Conservation (phyloP, 2,113 vertebrate species). For the Bungarus multicinctus region DNA sequence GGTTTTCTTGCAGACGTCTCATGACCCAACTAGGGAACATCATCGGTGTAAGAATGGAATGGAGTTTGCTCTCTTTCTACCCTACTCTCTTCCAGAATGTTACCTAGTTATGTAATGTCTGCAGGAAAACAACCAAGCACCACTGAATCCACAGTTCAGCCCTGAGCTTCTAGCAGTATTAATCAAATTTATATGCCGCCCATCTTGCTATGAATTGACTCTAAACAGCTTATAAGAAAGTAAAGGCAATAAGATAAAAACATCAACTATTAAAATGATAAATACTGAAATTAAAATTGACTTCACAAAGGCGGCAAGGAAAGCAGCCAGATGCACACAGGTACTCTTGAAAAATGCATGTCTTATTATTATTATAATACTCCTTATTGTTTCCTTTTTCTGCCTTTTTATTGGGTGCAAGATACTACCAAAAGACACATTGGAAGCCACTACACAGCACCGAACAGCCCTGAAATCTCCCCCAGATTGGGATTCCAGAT, state of each 20-base stretch:
- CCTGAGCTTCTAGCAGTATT: neutral
- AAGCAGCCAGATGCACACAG: neutral
- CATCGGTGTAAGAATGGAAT: neutral
- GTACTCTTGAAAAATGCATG: neutral
- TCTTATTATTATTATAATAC: neutral
- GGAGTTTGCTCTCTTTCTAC: neutral
- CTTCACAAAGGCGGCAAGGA: neutral
- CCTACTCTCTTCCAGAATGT: neutral
- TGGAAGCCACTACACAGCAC: neutral
- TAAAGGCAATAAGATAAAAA: neutral
- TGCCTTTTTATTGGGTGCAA: neutral
- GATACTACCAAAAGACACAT: neutral
- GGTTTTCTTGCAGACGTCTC: neutral
- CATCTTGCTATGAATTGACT: neutral
- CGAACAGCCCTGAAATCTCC: fast-evolving
- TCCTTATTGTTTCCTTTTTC: neutral
- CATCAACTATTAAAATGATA: neutral
- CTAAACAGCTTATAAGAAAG: neutral
- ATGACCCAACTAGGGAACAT: neutral
- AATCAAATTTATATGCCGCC: neutral
- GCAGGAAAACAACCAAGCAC: neutral
- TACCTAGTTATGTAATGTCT: neutral
- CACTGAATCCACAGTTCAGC: neutral
- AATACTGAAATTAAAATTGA: neutral
- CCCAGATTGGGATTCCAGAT: neutral